phyloP scores from a whole-genome alignment of 1,140 invertebrate genomes.

The Helicoverpa armigera region DNA sequence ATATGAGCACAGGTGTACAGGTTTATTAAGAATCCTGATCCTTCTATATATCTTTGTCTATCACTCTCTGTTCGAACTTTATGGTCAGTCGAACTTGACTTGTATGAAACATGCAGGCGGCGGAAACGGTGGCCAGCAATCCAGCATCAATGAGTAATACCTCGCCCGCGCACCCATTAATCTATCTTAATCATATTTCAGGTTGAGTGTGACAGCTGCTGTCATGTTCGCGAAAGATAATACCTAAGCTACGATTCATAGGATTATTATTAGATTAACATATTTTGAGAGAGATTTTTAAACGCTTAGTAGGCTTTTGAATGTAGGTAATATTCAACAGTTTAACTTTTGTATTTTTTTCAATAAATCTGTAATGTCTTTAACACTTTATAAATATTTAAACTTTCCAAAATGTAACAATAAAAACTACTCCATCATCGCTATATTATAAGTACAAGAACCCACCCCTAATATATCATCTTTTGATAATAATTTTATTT shows the following conservation, averaged over 20 bases:
- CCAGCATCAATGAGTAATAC: conserved; percentile 6
- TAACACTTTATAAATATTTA: too few relatives aligned
- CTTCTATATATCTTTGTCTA: too few relatives aligned
- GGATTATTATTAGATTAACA: not conserved
- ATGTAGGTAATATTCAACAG: too few relatives aligned
- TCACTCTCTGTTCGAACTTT: not conserved
- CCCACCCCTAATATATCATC: too few relatives aligned
- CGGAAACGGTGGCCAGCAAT: not conserved
- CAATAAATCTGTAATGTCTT: too few relatives aligned
- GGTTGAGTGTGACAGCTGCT: conserved; percentile 6
- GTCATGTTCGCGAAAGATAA: conserved; percentile 23
- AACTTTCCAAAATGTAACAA: too few relatives aligned
- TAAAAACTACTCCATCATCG: too few relatives aligned
- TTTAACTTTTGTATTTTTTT: too few relatives aligned
- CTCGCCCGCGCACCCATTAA: not conserved
- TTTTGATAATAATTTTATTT: not conserved
- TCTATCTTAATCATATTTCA: conserved; percentile 27
- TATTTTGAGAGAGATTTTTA: not conserved
- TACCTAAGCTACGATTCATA: not conserved
- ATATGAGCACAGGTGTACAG: not conserved
- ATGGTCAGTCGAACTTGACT: not conserved
- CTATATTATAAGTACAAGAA: too few relatives aligned
- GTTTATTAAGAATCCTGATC: not conserved
- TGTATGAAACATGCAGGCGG: not conserved
- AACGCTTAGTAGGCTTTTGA: not conserved